Conservation (phyloP, 1,140 invertebrate genomes). For the Drosophila ambigua region DNA sequence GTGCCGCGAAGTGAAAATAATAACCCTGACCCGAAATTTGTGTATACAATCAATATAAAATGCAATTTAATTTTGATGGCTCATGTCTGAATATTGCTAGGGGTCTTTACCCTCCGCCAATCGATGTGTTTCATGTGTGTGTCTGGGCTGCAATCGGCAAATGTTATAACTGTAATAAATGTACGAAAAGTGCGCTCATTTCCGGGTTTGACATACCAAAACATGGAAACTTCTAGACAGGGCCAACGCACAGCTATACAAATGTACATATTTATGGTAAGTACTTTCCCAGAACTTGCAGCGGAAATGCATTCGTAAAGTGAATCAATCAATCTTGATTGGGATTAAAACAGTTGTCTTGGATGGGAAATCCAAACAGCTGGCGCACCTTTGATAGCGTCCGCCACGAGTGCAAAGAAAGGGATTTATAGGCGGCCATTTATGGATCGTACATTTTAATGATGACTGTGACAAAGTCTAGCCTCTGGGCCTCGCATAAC, state of each 20-base stretch:
- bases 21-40: too few relatives aligned
- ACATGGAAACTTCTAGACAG: constrained; percentile 17
- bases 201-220: constrained; percentile 40
- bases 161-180: background rate
- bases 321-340: constrained; percentile 16
- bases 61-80: too few relatives aligned
- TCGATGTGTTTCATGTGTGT: too few relatives aligned
- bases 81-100: too few relatives aligned
- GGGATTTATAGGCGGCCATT: background rate
- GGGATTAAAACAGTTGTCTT: constrained; percentile 24
- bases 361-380: constrained; percentile 17
- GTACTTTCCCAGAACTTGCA: constrained; percentile 16
- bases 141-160: too few relatives aligned
- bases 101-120: too few relatives aligned
- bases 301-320: constrained; percentile 4
- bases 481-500: constrained; percentile 2
- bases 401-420: background rate
- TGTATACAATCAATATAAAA: too few relatives aligned
- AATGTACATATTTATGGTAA: constrained; percentile 4
- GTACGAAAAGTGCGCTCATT: background rate
- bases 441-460: too few relatives aligned
- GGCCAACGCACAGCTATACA: too few relatives aligned
- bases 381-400: constrained; percentile 7
- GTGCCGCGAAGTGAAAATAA: too few relatives aligned
- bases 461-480: constrained; percentile 1